Conservation (phyloP, 1,140 invertebrate genomes). For the Laupala kohalensis region DNA sequence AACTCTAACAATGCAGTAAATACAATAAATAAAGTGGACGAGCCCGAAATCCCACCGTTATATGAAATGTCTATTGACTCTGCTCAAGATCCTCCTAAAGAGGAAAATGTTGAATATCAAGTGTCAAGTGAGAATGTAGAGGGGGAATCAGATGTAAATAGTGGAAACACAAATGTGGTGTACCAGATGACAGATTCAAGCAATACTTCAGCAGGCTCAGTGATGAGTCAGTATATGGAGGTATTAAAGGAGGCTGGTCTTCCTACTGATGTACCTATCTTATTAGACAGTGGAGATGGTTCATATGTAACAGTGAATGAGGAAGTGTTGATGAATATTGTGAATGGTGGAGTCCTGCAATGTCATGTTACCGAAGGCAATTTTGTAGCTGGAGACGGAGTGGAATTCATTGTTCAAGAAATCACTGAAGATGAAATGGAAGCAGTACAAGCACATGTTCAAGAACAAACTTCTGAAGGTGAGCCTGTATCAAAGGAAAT, state of each 20-base stretch:
- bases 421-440: constrained; percentile 1
- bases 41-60: constrained; percentile 14
- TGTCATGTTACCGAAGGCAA: constrained; percentile 8
- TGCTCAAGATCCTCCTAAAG: not conserved
- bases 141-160: not conserved
- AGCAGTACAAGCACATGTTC: not conserved
- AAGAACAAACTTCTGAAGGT: not conserved
- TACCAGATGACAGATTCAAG: constrained; percentile 4
- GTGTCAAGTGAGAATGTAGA: not conserved
- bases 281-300: constrained; percentile 38
- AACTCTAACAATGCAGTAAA: constrained; percentile 16
- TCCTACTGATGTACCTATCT: constrained; percentile 36
- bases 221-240: constrained; percentile 28
- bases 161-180: constrained; percentile 5
- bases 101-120: not conserved
- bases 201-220: constrained; percentile 1
- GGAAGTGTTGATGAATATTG: constrained; percentile 38
- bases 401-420: constrained; percentile 13
- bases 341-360: constrained; percentile 27
- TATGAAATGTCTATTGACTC: constrained; percentile 7
- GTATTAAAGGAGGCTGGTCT: constrained; percentile 37
- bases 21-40: constrained; percentile 17
- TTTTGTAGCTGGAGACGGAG: constrained; percentile 9
- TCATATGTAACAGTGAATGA: constrained; percentile 40
- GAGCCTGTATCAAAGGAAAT: not conserved